Evolutionary conservation across 2,113 vertebrate species (phyloP), one percentile per base, ranked within the genome.

Genomic region (Apteryx owenii): DNA sequence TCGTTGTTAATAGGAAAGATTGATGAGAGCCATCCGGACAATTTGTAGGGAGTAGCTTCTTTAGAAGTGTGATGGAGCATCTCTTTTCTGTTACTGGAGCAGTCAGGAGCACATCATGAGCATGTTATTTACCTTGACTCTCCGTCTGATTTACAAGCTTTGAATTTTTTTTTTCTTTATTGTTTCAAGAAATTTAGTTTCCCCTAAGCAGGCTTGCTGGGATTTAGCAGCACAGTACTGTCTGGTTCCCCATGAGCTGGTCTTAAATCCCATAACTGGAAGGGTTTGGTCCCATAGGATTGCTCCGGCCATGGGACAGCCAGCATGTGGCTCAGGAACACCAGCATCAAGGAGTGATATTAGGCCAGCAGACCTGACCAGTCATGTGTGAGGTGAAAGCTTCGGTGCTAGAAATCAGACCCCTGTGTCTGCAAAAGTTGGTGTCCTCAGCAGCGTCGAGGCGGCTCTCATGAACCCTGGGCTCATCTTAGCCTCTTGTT

Each of bases 21-120:
- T 56, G 56, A 62, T 38, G n/a, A 53, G 85, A 77, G 13, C 51
- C 12, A 0, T 61, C 48, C 66, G 72, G 79, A 68, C 48, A 61
- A 40, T 93, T 96, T 87, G 68, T 22, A 80, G n/a, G 75, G 70
- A 82, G 56, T n/a, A 79, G 77, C 29, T 89, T 68, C 5, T 76
- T 93, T 82, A 58, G 66, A 73, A 60, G 61, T 14, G 61, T 17
- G 61, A 10, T 72, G 66, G 64, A 90, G 13, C 65, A 79, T 68
- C 56, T 87, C 50, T 64, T 81, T 70, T 23, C 40, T 61, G 5
- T 28, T 73, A 76, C 26, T 64, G 51, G n/a, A 85, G 7, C 12
- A 3, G 28, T 46, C 25, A 53, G 48, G 56, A 62, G 22, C 31
- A 26, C 8, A 15, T 31, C 0, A 0, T 12, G 23, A 60, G 33